Base-by-base conservation (phyloP, 2,797 vertebrate genomes). In the Acanthis flammea region DNA sequence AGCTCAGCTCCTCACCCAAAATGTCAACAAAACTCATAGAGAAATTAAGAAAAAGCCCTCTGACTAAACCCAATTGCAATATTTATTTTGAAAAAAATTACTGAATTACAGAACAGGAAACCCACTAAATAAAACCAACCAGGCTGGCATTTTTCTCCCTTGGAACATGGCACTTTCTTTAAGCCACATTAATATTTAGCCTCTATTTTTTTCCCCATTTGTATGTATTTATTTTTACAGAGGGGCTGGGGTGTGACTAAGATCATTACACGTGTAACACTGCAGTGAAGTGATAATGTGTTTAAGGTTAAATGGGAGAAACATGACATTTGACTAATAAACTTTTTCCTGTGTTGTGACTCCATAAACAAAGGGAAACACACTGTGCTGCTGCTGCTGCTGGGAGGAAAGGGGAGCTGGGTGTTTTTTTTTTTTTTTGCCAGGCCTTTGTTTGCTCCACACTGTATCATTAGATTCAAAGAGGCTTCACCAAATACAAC, bases 21-120 rank as follows among this genome's bases (percentile, higher is more conserved):
- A 91, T 33, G 82, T 92, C 85, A 87, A 75, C 76, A 82, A 96
- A 95, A 91, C 89, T 63, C 90, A 86, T 61, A 58, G 50, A 82
- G 92, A 97, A 96, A 95, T 92, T 85, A 90, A 51, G 51, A 80
- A 88, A 93, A 80, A 96, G 51, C 87, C 72, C 91, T 91, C 78
- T 86, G 82, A 91, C 91, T 91, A 97, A 97, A 97, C 94, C 95
- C 78, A 93, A 97, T 81, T 95, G 93, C 79, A 92, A 77, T 93
- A 96, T 96, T 97, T 97, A 96, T 97, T 98, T 97, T 97, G 91
- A 94, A 97, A 97, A 97, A 96, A 95, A 95, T 85, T 94, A 97
- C 94, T 96, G 93, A 97, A 92, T 97, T 96, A 96, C 67, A 87
- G 82, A 94, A 76, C 93, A 97, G 96, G 96, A 98, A 98, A 97